phyloP scores from a whole-genome alignment of 2,888 invertebrate genomes.

The Pammene aurita region DNA sequence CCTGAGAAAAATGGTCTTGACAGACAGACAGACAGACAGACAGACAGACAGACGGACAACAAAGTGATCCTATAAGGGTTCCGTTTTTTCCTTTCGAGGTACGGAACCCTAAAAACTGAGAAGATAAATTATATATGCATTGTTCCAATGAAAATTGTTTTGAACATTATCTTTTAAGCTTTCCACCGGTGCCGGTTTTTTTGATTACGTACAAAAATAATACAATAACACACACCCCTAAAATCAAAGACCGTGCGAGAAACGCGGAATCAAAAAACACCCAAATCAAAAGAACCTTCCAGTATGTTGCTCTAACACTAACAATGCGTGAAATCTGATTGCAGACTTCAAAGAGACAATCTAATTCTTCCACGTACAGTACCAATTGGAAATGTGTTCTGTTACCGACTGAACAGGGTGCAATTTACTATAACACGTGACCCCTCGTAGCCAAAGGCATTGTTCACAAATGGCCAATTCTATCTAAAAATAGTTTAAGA shows the following conservation, averaged over 20 bases:
- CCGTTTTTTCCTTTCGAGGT: no score
- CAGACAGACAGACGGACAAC: no score
- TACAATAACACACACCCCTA: conserved; percentile 47
- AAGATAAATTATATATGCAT: no score
- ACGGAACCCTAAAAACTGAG: no score
- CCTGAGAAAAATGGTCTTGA: no score
- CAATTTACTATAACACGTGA: conserved; percentile 45
- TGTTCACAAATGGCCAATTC: conserved; percentile 54
- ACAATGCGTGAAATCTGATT: conserved; percentile 81
- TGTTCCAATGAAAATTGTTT: no score
- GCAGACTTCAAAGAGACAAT: conserved; percentile 74
- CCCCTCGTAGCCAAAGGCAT: conserved; percentile 48
- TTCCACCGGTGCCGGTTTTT: no score
- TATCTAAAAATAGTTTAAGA: conserved; percentile 44
- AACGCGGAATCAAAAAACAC: conserved; percentile 80
- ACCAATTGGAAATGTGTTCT: conserved; percentile 43
- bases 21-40: no score
- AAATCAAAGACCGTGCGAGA: conserved; percentile 63
- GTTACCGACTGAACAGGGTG: conserved; percentile 41
- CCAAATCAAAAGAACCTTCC: conserved; percentile 77
- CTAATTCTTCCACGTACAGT: conserved; percentile 44
- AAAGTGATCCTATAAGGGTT: no score
- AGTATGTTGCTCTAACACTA: conserved; percentile 77
- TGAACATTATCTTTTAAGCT: no score
- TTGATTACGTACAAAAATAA: conserved; percentile 17